phyloP scores from a whole-genome alignment of 2,797 vertebrate genomes.

The Premnoplex brunnescens region DNA sequence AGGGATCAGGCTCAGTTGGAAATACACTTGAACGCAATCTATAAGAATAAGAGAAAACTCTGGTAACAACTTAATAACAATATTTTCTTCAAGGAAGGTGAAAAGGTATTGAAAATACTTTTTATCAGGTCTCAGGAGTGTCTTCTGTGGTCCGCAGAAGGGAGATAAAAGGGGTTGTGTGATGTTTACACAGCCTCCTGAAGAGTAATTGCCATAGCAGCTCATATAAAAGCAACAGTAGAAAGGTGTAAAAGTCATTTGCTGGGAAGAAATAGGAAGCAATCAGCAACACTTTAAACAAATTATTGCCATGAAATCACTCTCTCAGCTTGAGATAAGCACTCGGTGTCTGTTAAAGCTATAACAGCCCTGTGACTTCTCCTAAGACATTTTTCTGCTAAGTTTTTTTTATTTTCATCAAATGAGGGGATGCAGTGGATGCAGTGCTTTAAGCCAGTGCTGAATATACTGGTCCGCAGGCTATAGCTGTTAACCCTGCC shows the following conservation, averaged over 20 bases:
- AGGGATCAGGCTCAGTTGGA: background rate
- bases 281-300: constrained; percentile 80
- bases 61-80: background rate
- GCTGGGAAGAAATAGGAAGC: constrained; percentile 78
- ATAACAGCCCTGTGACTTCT: constrained; percentile 49
- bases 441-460: background rate
- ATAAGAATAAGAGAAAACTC: background rate
- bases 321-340: constrained; percentile 74
- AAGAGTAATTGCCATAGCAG: constrained; percentile 56
- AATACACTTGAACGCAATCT: background rate
- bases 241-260: constrained; percentile 85
- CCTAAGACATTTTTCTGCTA: constrained; percentile 12
- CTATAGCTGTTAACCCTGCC: accelerated
- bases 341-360: constrained; percentile 71
- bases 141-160: constrained; percentile 11
- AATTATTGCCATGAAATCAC: constrained; percentile 81
- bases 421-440: background rate
- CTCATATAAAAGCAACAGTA: constrained; percentile 58
- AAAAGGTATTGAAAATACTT: constrained; percentile 1
- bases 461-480: background rate
- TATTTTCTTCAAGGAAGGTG: background rate
- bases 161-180: constrained; percentile 42
- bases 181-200: constrained; percentile 59
- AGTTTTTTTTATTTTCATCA: constrained; percentile 54
- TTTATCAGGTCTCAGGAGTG: constrained; percentile 39